Base-by-base conservation (phyloP, 2,888 invertebrate species). In the Pilophorus perplexus region DNA sequence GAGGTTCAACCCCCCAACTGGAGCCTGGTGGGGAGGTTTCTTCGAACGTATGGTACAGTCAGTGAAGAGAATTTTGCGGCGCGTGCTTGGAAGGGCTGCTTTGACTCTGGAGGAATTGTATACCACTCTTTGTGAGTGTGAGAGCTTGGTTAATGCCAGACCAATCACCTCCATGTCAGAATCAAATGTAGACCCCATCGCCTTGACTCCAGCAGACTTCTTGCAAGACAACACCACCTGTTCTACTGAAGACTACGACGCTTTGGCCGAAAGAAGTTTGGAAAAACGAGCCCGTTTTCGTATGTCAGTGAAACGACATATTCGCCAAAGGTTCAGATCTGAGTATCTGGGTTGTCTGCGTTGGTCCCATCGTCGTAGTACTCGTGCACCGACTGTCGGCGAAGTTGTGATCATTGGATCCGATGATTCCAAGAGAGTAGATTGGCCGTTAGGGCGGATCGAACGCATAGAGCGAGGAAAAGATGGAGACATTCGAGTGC, bases 21-120 rank as follows among this genome's bases (percentile, higher is more conserved):
- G 77, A 2, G 71, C 77, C 1, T 79, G 78, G 78, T 76, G 75
- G 76, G 77, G 77, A 50, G 77, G 78, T 37, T 76, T 74, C 69
- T 79, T 76, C 73, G 62, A 55, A 16, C 4, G 55, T 20, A 33
- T 55, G 40, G 40, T 55, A 2, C 37, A 38, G 20, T 33, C 40
- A 8, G 37, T 55, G 5, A 55, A 55, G n/a, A 5, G 20, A 22
- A n/a, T 55, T 3, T 16, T 55, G n/a, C 23, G 50, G 6, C 50
- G 50, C 12, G 25, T n/a, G 3, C 22, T 50, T 14, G 25, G 50
- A 2, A 23, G 3, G 25, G 40, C 40, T 14, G 4, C 6, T 3
- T 27, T 59, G 2, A 37, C n/a, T 8, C 23, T 40, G 16, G 59
- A 59, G 3, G 59, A 23, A 8, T 18, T 59, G 2, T 23, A 40